Base-by-base conservation (phyloP, 2,888 invertebrate genomes). In the Muscina levida region DNA sequence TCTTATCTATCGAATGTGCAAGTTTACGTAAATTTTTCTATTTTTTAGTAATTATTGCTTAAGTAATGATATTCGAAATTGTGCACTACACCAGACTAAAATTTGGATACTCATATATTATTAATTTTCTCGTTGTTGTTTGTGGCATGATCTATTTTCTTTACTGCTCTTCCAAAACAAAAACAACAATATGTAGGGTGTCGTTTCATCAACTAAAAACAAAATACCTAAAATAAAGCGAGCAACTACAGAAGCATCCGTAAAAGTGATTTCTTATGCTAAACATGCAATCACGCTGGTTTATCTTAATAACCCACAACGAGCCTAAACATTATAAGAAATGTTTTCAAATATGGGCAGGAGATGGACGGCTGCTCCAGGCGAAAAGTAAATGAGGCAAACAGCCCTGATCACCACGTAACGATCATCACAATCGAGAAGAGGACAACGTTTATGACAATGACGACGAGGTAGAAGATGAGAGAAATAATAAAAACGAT, bases 221-320 rank as follows among this genome's bases (percentile, higher is more conserved):
- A 31, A 31, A 31, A 31, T 8, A 31, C 31, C 31, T 31, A 8
- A 42, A 56, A 39, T 37, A 59, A 39, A 8, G 4, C n/a, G 46
- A 15, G 46, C 17, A 46, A 37, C 37, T 13, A 44, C 44, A 44
- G 22, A 51, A 19, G 51, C 51, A 22, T 1, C n/a, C 51, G 22
- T 26, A 77, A 65, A 66, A 73, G 42, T 77, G 37, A 71, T 74
- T 74, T 24, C 46, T 31, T 81, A 73, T 77, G 80, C 71, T 71
- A 70, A 77, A 74, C 72, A 57, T 76, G 59, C 56, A 42, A 76
- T 72, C 79, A 2, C 15, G 65, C 56, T 2, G 46, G 24, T 39
- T 72, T 77, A 77, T 81, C 77, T 77, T 81, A 81, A 77, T 73
- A 77, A 65, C 73, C 77, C 66, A 59, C 44, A 66, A 74, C 73